These are phyloP conservation scores for Schlechtendalia chinensis DNA, from an alignment of 1,140 invertebrate species.

Conservation along the genomic window DNA sequence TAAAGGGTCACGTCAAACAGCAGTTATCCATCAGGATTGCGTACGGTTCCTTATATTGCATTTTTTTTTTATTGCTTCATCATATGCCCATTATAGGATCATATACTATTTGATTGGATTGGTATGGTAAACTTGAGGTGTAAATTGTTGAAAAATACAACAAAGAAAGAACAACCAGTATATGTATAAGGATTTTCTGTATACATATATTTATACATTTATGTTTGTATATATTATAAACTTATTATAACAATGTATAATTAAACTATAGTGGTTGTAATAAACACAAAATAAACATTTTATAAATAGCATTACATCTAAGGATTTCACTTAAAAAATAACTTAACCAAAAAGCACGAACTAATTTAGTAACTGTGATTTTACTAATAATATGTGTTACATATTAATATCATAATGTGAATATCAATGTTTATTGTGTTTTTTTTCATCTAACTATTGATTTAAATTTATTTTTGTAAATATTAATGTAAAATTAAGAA, in stretches of 20 bases:
- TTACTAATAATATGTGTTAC: not conserved
- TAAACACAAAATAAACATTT: conserved; percentile 15
- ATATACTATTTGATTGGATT: conserved; percentile 55
- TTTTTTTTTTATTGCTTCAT: conserved; percentile 75
- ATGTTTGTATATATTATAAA: not conserved
- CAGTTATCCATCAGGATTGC: conserved; percentile 67
- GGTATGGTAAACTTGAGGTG: conserved; percentile 48
- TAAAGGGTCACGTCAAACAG: conserved; percentile 53
- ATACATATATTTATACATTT: conserved; percentile 17
- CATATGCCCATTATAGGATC: conserved; percentile 69
- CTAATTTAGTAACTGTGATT: conserved; percentile 35
- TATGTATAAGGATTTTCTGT: not conserved
- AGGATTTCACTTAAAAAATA: conserved; percentile 32
- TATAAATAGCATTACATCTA: conserved; percentile 33
- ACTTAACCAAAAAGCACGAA: not conserved
- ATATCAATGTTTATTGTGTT: conserved; percentile 13
- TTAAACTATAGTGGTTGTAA: not conserved
- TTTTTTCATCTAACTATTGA: not conserved
- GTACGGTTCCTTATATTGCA: conserved; percentile 72
- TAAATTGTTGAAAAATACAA: conserved; percentile 4
- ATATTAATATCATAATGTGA: not conserved
- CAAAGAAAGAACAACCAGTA: not conserved
- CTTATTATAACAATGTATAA: conserved; percentile 27
- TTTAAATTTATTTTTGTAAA: conserved; percentile 19
- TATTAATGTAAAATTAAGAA: conserved; percentile 34